Evolutionary conservation across 2,797 vertebrate genomes (phyloP).

Genomic region (Centroberyx gerrardi): DNA sequence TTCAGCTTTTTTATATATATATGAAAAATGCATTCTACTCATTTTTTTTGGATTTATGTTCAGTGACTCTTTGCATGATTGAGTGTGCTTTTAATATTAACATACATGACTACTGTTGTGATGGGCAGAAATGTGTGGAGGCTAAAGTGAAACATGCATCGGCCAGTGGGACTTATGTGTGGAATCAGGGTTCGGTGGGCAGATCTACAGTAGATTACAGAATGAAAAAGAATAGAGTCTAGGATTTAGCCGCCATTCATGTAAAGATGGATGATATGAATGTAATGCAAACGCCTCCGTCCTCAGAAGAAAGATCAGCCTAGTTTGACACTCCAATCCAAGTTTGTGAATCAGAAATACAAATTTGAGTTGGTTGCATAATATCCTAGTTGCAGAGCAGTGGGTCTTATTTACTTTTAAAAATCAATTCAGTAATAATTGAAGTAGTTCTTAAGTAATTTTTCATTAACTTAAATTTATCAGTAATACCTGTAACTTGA

Average conservation of each 20-base stretch:
- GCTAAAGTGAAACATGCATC: conserved; percentile 79
- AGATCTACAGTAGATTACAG: conserved; percentile 20
- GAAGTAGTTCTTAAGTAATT: too few species aligned
- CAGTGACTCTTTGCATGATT: conserved; percentile 79
- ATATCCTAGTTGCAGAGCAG: not conserved
- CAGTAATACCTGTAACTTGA: too few species aligned
- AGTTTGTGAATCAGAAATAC: too few species aligned
- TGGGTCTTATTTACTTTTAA: too few species aligned
- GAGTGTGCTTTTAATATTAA: conserved; percentile 80
- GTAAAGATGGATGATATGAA: not conserved
- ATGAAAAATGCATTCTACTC: conserved; percentile 65
- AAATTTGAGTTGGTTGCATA: not conserved
- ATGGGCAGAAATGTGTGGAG: conserved; percentile 71
- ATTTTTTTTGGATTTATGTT: conserved; percentile 59
- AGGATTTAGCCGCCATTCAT: not conserved
- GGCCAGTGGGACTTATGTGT: conserved; percentile 16
- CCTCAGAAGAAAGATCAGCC: not conserved
- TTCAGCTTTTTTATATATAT: conserved; percentile 57
- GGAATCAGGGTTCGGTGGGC: not conserved
- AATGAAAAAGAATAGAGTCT: not conserved
- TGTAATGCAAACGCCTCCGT: not conserved
- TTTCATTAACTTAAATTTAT: too few species aligned
- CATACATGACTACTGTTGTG: conserved; percentile 76
- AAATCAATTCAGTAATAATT: too few species aligned
- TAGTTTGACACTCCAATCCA: not conserved